Conservation (phyloP, 2,888 invertebrate genomes). For the Oligia fasciuncula region DNA sequence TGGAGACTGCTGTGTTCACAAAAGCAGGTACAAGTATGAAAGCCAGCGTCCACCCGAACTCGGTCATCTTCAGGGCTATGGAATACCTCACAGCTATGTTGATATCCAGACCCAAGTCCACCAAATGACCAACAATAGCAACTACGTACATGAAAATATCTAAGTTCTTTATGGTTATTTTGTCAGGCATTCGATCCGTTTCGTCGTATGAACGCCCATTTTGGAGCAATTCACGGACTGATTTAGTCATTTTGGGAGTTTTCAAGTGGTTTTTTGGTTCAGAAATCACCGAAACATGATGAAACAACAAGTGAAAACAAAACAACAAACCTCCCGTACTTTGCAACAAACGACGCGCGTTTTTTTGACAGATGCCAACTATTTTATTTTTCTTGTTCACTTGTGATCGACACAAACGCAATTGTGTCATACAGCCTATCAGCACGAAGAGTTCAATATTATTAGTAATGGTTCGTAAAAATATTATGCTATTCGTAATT, state of each 20-base stretch:
- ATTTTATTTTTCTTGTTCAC: neutral
- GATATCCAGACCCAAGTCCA: slow-evolving; percentile 92
- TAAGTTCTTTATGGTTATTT: slow-evolving; percentile 89
- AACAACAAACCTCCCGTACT: slow-evolving; percentile 2
- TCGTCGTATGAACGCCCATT: slow-evolving; percentile 87
- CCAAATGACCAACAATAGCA: slow-evolving; percentile 92
- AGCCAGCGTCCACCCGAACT: slow-evolving; percentile 92
- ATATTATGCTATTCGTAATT: slow-evolving; percentile 18
- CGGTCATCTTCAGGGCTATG: slow-evolving; percentile 87
- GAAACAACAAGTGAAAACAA: slow-evolving; percentile 23
- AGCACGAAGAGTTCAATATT: neutral
- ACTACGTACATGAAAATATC: slow-evolving; percentile 92
- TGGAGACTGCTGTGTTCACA: slow-evolving; percentile 93
- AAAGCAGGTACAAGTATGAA: slow-evolving; percentile 94
- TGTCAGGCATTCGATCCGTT: slow-evolving; percentile 90
- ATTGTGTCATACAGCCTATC: slow-evolving; percentile 34
- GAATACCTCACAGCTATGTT: slow-evolving; percentile 92
- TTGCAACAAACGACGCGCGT: slow-evolving; percentile 46
- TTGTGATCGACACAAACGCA: slow-evolving; percentile 24
- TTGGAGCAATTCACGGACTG: slow-evolving; percentile 77
- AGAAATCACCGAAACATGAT: slow-evolving; percentile 23
- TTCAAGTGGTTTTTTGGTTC: neutral
- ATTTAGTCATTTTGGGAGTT: slow-evolving; percentile 78
- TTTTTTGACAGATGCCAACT: slow-evolving; percentile 40
- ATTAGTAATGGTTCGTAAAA: slow-evolving; percentile 1